These are phyloP conservation scores for Arenaria interpres DNA, from an alignment of 2,113 vertebrate genomes.

Conservation along the genomic window DNA sequence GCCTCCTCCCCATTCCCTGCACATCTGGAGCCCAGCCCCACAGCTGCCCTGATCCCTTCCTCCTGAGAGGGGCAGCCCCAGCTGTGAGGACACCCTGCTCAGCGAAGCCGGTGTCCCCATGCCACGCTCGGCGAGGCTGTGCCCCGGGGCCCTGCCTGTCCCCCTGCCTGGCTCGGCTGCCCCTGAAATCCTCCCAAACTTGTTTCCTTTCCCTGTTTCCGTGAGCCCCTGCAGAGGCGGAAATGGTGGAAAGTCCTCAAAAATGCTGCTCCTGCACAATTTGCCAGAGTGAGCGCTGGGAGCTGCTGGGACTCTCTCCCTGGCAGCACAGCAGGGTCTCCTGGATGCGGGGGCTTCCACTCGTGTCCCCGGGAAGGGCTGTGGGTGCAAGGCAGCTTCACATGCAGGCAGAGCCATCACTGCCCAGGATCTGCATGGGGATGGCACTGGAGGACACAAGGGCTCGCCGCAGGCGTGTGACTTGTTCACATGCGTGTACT, in stretches of 20 bases:
- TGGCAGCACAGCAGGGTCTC: fast-evolving
- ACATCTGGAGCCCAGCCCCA: neutral
- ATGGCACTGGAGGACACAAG: neutral
- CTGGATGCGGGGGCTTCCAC: fast-evolving
- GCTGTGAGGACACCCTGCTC: fast-evolving
- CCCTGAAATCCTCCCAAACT: neutral
- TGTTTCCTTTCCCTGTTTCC: neutral
- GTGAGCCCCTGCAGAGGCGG: neutral
- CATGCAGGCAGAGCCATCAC: neutral
- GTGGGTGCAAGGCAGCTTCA: neutral
- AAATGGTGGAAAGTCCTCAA: constrained; percentile 17
- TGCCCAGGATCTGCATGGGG: fast-evolving
- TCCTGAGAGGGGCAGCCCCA: neutral
- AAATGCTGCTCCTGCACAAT: neutral
- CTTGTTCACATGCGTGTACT: fast-evolving
- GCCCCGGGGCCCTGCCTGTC: neutral
- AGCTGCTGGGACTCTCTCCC: fast-evolving
- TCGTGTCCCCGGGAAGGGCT: neutral
- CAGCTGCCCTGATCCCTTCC: neutral
- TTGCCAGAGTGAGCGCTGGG: fast-evolving
- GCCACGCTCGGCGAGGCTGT: no score
- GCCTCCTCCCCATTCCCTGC: neutral
- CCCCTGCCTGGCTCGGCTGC: neutral
- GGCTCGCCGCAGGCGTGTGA: fast-evolving
- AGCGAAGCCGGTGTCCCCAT: fast-evolving